phyloP scores from a whole-genome alignment of 2,113 vertebrate species.

The Daubentonia madagascariensis region DNA sequence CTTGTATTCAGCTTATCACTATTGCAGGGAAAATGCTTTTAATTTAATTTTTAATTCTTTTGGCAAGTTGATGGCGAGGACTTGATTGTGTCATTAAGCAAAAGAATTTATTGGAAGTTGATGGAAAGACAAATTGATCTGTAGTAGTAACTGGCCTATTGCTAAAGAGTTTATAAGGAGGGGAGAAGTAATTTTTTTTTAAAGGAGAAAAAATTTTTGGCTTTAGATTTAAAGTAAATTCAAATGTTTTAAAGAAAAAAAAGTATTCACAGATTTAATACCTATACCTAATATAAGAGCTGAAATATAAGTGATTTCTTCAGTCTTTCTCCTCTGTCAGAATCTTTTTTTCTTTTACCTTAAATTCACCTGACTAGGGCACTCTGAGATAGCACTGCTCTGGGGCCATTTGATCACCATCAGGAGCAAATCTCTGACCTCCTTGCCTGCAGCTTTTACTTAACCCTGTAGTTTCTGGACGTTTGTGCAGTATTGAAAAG shows the following conservation, averaged over 20 bases:
- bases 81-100: slow-evolving; percentile 76
- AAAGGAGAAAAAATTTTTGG: slow-evolving; percentile 76
- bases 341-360: slow-evolving; percentile 74
- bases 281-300: slow-evolving; percentile 83
- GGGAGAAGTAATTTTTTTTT: slow-evolving; percentile 74
- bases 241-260: slow-evolving; percentile 81
- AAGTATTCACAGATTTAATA: slow-evolving; percentile 86
- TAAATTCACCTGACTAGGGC: slow-evolving; percentile 78
- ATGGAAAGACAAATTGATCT: slow-evolving; percentile 80
- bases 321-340: slow-evolving; percentile 83
- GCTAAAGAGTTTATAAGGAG: slow-evolving; percentile 83
- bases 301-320: slow-evolving; percentile 83
- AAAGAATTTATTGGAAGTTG: slow-evolving; percentile 78
- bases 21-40: slow-evolving; percentile 79
- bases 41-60: slow-evolving; percentile 64
- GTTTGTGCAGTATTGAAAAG: slow-evolving; percentile 96
- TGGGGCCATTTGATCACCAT: slow-evolving; percentile 84
- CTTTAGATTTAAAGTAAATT: slow-evolving; percentile 86
- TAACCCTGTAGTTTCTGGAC: slow-evolving; percentile 90
- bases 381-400: slow-evolving; percentile 87
- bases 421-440: slow-evolving; percentile 87
- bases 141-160: slow-evolving; percentile 80
- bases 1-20: slow-evolving; percentile 82
- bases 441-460: slow-evolving; percentile 89
- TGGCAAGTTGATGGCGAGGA: slow-evolving; percentile 50